These are phyloP conservation scores for Ormia ochracea DNA, from an alignment of 2,888 invertebrate genomes.

Conservation along the genomic window DNA sequence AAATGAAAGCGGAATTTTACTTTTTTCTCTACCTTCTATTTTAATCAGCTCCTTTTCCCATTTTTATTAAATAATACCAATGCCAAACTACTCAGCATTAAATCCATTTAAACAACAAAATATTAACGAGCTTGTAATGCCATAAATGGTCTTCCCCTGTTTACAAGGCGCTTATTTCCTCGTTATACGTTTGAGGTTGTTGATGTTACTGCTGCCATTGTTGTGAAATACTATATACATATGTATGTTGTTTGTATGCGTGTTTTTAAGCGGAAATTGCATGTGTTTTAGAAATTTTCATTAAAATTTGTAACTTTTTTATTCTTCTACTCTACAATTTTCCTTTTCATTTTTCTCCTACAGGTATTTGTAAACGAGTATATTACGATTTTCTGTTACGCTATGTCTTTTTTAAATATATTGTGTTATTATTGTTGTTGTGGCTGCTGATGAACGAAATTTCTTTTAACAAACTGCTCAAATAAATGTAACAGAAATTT, in stretches of 20 bases:
- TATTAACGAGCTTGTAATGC: constrained; percentile 36
- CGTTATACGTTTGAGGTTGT: not conserved
- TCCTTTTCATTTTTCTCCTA: constrained; percentile 12
- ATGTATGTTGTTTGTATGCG: constrained; percentile 23
- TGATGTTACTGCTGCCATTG: constrained; percentile 5
- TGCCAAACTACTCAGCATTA: constrained; percentile 10
- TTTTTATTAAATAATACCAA: not conserved
- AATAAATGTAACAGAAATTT: constrained; percentile 33
- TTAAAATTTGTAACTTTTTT: constrained; percentile 20
- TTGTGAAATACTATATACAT: constrained; percentile 2
- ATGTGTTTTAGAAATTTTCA: constrained; percentile 59
- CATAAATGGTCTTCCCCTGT: constrained; percentile 18
- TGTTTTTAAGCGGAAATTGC: constrained; percentile 59
- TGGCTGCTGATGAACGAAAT: constrained; percentile 25
- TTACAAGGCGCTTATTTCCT: not conserved
- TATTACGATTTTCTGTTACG: constrained; percentile 25
- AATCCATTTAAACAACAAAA: constrained; percentile 33
- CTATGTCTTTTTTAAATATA: constrained; percentile 14
- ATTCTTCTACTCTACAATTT: not conserved
- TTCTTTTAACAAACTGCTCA: constrained; percentile 25
- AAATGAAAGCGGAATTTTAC: not conserved
- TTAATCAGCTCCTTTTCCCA: not conserved
- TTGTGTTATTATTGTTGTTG: constrained; percentile 63
- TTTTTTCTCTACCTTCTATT: not conserved
- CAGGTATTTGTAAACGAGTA: constrained; percentile 31